Evolutionary conservation across 2,113 vertebrate genomes (phyloP).

Genomic region (Pogona vitticeps): DNA sequence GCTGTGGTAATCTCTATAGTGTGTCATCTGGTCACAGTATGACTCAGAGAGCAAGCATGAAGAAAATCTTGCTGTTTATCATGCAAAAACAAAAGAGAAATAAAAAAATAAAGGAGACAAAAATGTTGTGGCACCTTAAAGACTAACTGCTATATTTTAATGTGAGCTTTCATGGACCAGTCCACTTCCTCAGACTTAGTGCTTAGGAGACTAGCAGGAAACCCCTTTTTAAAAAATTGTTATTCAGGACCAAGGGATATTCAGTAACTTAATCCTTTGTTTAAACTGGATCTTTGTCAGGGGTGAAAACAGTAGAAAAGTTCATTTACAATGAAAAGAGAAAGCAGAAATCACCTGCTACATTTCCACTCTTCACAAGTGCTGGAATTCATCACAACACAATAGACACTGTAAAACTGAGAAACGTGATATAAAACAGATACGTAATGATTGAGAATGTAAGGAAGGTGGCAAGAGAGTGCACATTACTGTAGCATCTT

Average conservation of each 20-base stretch:
- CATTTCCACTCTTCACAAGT: not conserved
- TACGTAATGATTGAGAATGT: not conserved
- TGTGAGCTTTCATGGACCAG: too few relatives aligned
- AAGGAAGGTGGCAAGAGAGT: too few relatives aligned
- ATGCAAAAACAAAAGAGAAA: too few relatives aligned
- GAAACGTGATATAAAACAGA: accelerated
- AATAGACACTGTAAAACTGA: accelerated
- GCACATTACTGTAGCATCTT: too few relatives aligned
- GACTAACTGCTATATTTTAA: too few relatives aligned
- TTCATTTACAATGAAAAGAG: not conserved
- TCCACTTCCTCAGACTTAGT: not conserved
- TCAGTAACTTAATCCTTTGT: not conserved
- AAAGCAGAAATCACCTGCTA: not conserved
- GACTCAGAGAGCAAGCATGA: not conserved
- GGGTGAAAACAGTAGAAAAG: not conserved
- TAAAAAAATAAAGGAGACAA: too few relatives aligned
- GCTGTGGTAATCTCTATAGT: accelerated
- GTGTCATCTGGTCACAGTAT: not conserved
- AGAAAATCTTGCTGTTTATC: too few relatives aligned
- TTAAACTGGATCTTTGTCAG: slow-evolving; percentile 1
- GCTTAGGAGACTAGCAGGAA: not conserved
- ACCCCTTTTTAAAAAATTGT: not conserved
- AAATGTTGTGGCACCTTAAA: too few relatives aligned
- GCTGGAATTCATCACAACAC: accelerated
- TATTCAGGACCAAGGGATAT: not conserved